Conservation (phyloP, 2,113 vertebrate genomes). For the Dasyurus viverrinus region DNA sequence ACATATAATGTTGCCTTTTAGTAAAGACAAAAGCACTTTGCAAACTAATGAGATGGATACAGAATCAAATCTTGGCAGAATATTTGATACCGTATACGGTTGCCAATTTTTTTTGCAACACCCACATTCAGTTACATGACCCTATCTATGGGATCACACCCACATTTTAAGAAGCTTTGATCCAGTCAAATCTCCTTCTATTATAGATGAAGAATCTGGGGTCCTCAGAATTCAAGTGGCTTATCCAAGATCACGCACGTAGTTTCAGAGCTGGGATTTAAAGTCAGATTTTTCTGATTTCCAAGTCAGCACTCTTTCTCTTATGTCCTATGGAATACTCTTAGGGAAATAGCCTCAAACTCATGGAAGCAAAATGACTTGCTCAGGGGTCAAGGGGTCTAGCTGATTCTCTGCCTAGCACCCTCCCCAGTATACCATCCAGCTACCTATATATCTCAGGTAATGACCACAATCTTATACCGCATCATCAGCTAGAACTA, state of each 20-base stretch:
- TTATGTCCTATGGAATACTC: not conserved
- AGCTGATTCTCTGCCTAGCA: not conserved
- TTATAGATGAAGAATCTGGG: not conserved
- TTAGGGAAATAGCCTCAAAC: not conserved
- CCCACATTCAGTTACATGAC: too few relatives aligned
- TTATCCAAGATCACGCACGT: not conserved
- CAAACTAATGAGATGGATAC: too few relatives aligned
- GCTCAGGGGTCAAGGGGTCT: too few relatives aligned
- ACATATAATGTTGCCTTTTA: too few relatives aligned
- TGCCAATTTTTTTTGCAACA: too few relatives aligned
- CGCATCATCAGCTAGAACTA: not conserved
- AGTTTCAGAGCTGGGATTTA: not conserved
- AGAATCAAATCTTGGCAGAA: too few relatives aligned
- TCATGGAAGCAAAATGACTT: not conserved
- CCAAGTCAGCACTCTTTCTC: not conserved
- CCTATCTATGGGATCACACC: too few relatives aligned
- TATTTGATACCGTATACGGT: too few relatives aligned
- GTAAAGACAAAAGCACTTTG: too few relatives aligned
- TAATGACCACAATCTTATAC: not conserved
- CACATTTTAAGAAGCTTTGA: not conserved
- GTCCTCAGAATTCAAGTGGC: not conserved
- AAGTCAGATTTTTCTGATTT: not conserved
- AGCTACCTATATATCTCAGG: constrained; percentile 26
- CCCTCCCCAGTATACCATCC: not conserved
- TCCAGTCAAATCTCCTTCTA: not conserved